phyloP scores from a whole-genome alignment of 2,113 vertebrate species.

The Seriola aureovittata region DNA sequence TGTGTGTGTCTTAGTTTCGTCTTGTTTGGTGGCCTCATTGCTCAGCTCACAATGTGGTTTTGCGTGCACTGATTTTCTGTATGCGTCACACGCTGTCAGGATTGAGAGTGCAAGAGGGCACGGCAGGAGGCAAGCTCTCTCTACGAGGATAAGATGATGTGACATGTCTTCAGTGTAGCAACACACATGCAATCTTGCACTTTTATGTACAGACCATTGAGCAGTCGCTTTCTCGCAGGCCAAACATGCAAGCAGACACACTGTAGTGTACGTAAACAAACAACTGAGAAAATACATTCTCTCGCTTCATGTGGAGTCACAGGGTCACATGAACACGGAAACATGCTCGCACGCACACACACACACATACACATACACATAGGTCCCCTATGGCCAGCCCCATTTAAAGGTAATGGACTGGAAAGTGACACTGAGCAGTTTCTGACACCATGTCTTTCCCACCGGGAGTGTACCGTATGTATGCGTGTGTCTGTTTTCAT shows the following conservation, averaged over 20 bases:
- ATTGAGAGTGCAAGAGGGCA: conserved; percentile 18
- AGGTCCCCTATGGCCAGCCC: conserved; percentile 41
- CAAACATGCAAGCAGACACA: conserved; percentile 45
- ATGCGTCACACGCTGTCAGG: not conserved
- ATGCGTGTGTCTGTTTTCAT: conserved; percentile 1
- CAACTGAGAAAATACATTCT: conserved; percentile 20
- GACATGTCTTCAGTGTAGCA: conserved; percentile 28
- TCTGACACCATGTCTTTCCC: conserved; percentile 39
- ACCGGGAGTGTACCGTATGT: not conserved
- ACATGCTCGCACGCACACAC: not conserved
- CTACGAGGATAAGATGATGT: conserved; percentile 20
- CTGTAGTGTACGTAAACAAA: conserved; percentile 52
- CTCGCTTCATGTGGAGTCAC: conserved; percentile 34
- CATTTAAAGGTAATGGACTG: conserved; percentile 60
- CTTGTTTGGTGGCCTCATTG: not conserved
- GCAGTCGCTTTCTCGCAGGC: conserved; percentile 24
- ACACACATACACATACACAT: conserved; percentile 8
- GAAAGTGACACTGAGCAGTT: conserved; percentile 62
- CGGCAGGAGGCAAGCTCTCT: conserved; percentile 7
- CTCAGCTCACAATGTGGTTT: conserved; percentile 1
- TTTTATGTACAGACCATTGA: conserved; percentile 39
- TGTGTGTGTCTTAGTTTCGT: not conserved
- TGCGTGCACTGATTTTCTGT: conserved; percentile 1
- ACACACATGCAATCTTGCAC: conserved; percentile 21
- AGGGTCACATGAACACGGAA: conserved; percentile 18